Conservation (phyloP, 92 coral and sea anemone genomes). For the Porites rus region DNA sequence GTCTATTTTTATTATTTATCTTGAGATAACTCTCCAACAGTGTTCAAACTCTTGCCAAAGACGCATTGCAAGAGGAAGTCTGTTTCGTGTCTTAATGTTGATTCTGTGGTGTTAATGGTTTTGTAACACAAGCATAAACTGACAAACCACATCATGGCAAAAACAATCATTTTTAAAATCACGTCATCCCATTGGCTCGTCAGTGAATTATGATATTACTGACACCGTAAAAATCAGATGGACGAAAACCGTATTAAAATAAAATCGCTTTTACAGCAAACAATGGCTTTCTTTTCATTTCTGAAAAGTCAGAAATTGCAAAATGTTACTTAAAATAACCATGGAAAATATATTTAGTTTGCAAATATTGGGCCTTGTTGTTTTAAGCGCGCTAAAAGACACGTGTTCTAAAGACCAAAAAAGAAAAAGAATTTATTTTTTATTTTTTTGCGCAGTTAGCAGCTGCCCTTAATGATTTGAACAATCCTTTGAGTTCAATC, state of each 20-base stretch:
- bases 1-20: not conserved
- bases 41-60: not conserved
- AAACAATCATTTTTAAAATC: not conserved
- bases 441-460: no score
- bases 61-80: not conserved
- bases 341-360: not conserved
- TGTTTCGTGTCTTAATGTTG: not conserved
- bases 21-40: not conserved
- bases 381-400: no score
- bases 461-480: no score
- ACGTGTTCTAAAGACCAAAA: no score
- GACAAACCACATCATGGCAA: not conserved
- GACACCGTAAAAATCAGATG: not conserved
- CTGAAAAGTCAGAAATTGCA: not conserved
- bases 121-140: not conserved
- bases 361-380: not conserved
- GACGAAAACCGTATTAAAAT: not conserved
- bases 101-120: not conserved
- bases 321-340: not conserved
- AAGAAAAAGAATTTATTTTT: no score
- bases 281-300: not conserved
- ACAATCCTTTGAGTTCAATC: no score
- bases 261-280: not conserved
- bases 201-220: not conserved
- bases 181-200: not conserved